A percentile compares a stretch with the other conserved stretches of the same genome.
phyloP scores from a whole-genome alignment of 2,888 invertebrate species.

The Xylocampa areola region DNA sequence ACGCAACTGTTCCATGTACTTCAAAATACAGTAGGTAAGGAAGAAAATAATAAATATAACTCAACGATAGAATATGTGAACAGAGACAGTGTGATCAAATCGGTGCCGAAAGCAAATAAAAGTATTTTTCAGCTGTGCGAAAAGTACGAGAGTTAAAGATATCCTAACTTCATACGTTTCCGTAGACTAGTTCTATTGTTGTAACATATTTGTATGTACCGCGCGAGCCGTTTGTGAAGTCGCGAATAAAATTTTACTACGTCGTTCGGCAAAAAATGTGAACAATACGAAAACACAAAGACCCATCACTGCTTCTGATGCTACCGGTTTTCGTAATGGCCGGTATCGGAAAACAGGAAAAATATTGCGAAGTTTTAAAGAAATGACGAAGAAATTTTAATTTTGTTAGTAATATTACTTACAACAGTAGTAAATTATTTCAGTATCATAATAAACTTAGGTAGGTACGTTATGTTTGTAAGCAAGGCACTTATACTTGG shows the following conservation, averaged over 20 bases:
- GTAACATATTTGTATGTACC: slow-evolving; percentile 18
- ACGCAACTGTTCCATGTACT: slow-evolving; percentile 10
- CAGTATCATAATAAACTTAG: slow-evolving; percentile 46
- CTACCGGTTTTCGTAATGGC: slow-evolving; percentile 11
- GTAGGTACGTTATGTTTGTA: slow-evolving; percentile 45
- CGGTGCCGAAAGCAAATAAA: slow-evolving; percentile 3
- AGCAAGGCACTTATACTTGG: slow-evolving; percentile 57
- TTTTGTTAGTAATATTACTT: slow-evolving; percentile 7
- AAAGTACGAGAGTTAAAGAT: neutral
- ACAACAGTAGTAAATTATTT: slow-evolving; percentile 33
- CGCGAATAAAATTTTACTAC: slow-evolving; percentile 45
- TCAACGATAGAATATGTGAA: slow-evolving; percentile 4
- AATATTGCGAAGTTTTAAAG: slow-evolving; percentile 10
- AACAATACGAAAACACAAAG: slow-evolving; percentile 42
- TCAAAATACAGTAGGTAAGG: neutral
- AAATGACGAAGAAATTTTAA: no score
- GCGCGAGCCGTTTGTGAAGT: slow-evolving; percentile 31
- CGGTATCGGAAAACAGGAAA: slow-evolving; percentile 14
- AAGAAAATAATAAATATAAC: slow-evolving; percentile 15
- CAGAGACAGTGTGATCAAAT: neutral
- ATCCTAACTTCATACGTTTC: slow-evolving; percentile 15
- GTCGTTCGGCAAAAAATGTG: slow-evolving; percentile 39
- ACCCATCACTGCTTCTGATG: slow-evolving; percentile 28
- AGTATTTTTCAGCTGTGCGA: neutral
- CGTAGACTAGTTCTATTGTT: slow-evolving; percentile 10